These are phyloP conservation scores for Cephus rjabovi DNA, from an alignment of 2,888 invertebrate genomes.

Conservation along the genomic window DNA sequence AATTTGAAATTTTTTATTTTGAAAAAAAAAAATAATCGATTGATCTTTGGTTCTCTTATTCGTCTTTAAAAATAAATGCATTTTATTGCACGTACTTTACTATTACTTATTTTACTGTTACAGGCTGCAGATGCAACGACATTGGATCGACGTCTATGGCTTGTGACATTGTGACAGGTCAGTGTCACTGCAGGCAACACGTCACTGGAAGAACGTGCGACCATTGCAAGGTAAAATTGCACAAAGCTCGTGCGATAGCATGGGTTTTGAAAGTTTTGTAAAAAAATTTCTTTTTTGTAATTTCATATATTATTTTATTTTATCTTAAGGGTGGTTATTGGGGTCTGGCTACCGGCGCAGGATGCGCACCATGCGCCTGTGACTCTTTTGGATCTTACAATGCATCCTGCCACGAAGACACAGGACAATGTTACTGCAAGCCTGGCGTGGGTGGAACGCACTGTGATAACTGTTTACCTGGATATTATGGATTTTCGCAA, in stretches of 20 bases:
- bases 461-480: conserved; percentile 81
- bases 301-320: not conserved
- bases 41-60: not conserved
- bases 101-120: conserved; percentile 62
- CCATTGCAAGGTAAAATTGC: conserved; percentile 74
- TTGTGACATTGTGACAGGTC: conserved; percentile 83
- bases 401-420: conserved; percentile 78
- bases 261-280: not conserved
- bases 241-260: not conserved
- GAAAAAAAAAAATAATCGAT: not conserved
- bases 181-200: conserved; percentile 80
- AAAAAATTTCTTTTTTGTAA: not conserved
- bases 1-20: no score
- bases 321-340: conserved; percentile 76
- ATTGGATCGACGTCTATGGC: conserved; percentile 77
- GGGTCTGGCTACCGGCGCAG: conserved; percentile 78
- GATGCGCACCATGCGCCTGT: conserved; percentile 89
- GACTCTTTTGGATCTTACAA: conserved; percentile 75
- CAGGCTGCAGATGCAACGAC: conserved; percentile 89
- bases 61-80: not conserved
- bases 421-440: conserved; percentile 84
- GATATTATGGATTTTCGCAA: conserved; percentile 82
- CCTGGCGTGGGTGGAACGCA: conserved; percentile 79
- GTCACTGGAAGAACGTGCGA: conserved; percentile 82
- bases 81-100: not conserved